Evolutionary conservation across 1,140 invertebrate species (phyloP).

Genomic region (silkworm (Bombyx mori)): ASM3026992v2 NC_085121.1:11728501-11729000

Average conservation of each 20-base stretch:
- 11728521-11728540: constrained; percentile 59
- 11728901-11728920: constrained; percentile 68
- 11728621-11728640: not conserved
- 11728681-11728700: too few relatives aligned
- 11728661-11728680: too few relatives aligned
- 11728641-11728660: not conserved
- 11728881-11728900: constrained; percentile 56
- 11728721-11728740: too few relatives aligned
- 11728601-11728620: not conserved
- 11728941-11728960: constrained; percentile 31
- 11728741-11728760: too few relatives aligned
- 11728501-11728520: constrained; percentile 71
- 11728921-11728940: constrained; percentile 68
- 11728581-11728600: constrained; percentile 5
- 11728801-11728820: not conserved
- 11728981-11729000: too few relatives aligned
- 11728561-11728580: constrained; percentile 2
- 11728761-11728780: too few relatives aligned
- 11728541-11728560: constrained; percentile 64
- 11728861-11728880: constrained; percentile 66
- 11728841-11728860: constrained; percentile 68
- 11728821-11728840: constrained; percentile 68
- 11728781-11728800: too few relatives aligned
- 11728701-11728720: too few relatives aligned
- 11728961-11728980: too few relatives aligned